Evolutionary conservation across 2,888 invertebrate genomes (phyloP), one percentile per base, ranked within the genome.

Genomic region (Polyploca ridens): DNA sequence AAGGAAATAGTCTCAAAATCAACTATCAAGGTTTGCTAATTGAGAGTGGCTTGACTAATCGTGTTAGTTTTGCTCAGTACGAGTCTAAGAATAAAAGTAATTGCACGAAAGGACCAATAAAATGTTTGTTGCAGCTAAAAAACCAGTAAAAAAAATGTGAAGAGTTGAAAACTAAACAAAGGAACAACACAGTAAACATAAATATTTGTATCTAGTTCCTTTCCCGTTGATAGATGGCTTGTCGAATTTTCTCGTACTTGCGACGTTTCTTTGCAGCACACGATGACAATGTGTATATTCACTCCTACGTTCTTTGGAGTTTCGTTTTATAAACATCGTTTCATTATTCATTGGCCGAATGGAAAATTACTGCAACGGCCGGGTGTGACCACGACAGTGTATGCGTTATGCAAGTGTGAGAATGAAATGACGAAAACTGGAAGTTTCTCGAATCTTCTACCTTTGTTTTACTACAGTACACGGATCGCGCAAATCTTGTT

Each of bases 261-360:
- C 63, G 62, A 38, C 62, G 66, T 75, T 67, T 78, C 77, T 62
- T 84, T 82, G 71, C 75, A 72, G 65, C 68, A 63, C 62, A 63
- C 73, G 69, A 70, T 70, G 66, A 62, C 61, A 67, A 67, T 69
- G 65, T 68, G 27, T 27, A 27, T 27, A 71, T 73, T 68, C 66
- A 68, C 76, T 72, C 68, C 70, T 68, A 70, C 71, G 71, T 68
- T 75, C 73, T 70, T 76, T 64, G 80, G 85, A 67, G 78, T 89
- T 82, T 70, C 86, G 84, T 92, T 91, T 90, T 86, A 88, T 88
- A 90, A 91, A 91, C 90, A 91, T 82, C 69, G 76, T 72, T 74
- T 82, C 81, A 82, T 84, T 84, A 83, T 85, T 78, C 82, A 80
- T 71, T 72, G 79, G 72, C 41, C 71, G 78, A 83, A 76, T 82